Conservation (phyloP, 2,888 invertebrate species). For the Xestobium rufovillosum region DNA sequence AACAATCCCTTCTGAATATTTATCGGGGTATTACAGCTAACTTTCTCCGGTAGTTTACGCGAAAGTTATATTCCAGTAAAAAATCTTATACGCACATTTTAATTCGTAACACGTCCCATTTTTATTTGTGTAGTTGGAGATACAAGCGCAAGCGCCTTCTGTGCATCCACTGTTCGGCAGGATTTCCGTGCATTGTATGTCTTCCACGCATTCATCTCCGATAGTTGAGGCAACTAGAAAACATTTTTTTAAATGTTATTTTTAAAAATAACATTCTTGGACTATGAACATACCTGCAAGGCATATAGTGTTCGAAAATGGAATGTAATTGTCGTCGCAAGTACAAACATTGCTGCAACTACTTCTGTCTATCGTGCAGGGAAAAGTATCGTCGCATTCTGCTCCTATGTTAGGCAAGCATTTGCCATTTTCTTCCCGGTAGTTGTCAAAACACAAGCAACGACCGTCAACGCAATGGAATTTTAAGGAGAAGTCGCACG, state of each 20-base stretch:
- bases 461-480: slow-evolving; percentile 23
- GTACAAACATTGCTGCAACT: slow-evolving; percentile 16
- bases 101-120: not conserved
- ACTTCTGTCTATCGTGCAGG: slow-evolving; percentile 20
- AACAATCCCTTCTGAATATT: no score
- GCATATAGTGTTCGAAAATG: no score
- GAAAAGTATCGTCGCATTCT: slow-evolving; percentile 19
- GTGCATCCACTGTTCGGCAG: slow-evolving; percentile 9
- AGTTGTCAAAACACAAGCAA: slow-evolving; percentile 25
- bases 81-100: no score
- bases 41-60: no score
- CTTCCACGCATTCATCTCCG: slow-evolving; percentile 9
- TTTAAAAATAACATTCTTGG: no score
- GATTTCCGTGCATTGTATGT: slow-evolving; percentile 10
- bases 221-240: not conserved
- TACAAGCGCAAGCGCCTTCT: slow-evolving; percentile 8
- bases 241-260: no score
- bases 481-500: slow-evolving; percentile 23
- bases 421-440: slow-evolving; percentile 15
- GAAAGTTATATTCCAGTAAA: no score
- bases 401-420: slow-evolving; percentile 19
- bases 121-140: slow-evolving; percentile 3
- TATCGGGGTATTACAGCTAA: no score
- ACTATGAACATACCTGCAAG: no score
- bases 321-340: slow-evolving; percentile 18